Base-by-base conservation (phyloP, 92 coral and sea anemone genomes). In the Blastomussa wellsi region DNA sequence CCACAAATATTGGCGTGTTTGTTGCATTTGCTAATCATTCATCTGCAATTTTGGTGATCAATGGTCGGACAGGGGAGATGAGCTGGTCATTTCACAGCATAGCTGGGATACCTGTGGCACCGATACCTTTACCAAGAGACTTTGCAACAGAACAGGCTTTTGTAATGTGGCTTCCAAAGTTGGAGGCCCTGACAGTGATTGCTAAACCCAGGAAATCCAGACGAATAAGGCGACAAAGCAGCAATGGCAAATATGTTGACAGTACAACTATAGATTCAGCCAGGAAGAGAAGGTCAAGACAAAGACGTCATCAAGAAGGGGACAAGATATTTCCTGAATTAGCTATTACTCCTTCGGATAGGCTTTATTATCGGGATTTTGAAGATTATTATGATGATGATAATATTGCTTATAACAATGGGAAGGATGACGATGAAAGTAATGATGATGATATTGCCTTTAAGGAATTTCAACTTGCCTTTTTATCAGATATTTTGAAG, bases 91-190 rank as follows among this genome's bases (percentile, higher is more conserved):
- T 92, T 62, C 76, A 86, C 31, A 84, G 88, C 57, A 81, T 35
- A 32, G 7, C 48, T 59, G 91, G 87, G 19, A 84, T 92, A 20
- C 79, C 92, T 52, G 90, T 92, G 44, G 88, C 91, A 16, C 98
- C 95, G 2, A 72, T 86, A 14, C 92, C 95, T 7, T 80, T 92
- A 28, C 87, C 90, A 20, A 70, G 82, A 28, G 53, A 71, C 20
- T 26, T 70, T 10, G 80, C 79, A 6, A 39, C 83, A 9, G 84
- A 75, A 47, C 89, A 90, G 17, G 94, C 92, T 32, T 84, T 90
- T 87, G 80, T 94, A 76, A 77, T 94, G 53, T 94, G 98, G 98
- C 77, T 94, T 70, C 93, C 98, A 64, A 90, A 90, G 80, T 60
- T 82, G 68, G 93, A 92, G 48, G 86, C 89, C 32, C 17, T 37